These are phyloP conservation scores for Squalus acanthias DNA, from an alignment of 2,797 vertebrate species.

Conservation along the genomic window DNA sequence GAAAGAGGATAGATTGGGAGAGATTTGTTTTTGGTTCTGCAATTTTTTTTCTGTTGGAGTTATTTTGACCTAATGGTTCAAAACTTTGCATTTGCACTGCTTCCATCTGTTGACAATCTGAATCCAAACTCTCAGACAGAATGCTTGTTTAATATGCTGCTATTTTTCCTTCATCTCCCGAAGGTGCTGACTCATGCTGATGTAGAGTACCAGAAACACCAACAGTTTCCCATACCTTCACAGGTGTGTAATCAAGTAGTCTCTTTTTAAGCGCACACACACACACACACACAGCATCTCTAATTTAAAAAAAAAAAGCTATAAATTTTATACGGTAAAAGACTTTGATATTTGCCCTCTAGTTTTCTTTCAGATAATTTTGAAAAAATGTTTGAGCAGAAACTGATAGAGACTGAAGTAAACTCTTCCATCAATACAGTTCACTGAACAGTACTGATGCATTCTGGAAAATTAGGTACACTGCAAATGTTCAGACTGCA, in stretches of 20 bases:
- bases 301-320: not conserved
- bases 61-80: not conserved
- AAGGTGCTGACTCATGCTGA: too few relatives aligned
- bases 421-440: not conserved
- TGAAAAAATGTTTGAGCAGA: not conserved
- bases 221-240: not conserved
- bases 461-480: not conserved
- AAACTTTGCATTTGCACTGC: not conserved
- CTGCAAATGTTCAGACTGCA: not conserved
- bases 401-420: not conserved
- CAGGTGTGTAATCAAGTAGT: not conserved
- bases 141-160: not conserved
- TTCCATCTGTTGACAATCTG: not conserved
- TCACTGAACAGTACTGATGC: not conserved
- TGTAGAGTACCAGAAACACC: not conserved
- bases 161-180: not conserved
- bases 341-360: not conserved
- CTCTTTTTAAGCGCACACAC: not conserved
- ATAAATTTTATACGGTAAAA: not conserved
- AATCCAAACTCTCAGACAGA: not conserved
- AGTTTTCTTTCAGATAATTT: not conserved
- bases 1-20: not conserved
- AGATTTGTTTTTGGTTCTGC: not conserved
- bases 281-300: not conserved
- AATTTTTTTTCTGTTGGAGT: not conserved